Conservation (phyloP, 1,140 invertebrate genomes). For the Drosophila bipectinata region DNA sequence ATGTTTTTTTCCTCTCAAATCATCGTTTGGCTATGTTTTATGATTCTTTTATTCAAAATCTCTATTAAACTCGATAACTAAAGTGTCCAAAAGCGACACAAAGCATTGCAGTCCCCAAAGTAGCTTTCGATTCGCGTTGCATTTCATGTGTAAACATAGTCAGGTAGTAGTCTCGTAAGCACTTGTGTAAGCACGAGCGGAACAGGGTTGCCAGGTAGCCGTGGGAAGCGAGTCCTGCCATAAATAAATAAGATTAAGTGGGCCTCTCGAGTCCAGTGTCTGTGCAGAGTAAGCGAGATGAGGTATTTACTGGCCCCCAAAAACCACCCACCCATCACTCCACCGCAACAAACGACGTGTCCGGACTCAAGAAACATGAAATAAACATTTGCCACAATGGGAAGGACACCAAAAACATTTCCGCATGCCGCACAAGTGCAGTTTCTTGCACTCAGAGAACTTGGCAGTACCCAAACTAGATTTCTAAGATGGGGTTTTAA, state of each 20-base stretch:
- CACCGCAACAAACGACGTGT: conserved; percentile 67
- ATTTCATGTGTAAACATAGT: conserved; percentile 57
- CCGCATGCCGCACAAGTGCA: conserved; percentile 53
- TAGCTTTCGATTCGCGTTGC: conserved; percentile 42
- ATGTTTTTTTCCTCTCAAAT: too few species aligned
- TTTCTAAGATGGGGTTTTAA: too few species aligned
- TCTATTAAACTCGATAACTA: not conserved
- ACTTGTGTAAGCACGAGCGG: conserved; percentile 58
- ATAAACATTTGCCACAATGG: conserved; percentile 72
- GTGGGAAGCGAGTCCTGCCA: conserved; percentile 23
- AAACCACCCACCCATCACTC: not conserved
- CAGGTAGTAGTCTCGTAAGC: conserved; percentile 32
- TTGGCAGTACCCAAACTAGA: too few species aligned
- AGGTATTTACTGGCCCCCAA: not conserved
- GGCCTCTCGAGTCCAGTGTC: conserved; percentile 55
- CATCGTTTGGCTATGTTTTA: too few species aligned
- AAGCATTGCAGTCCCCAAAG: conserved; percentile 14
- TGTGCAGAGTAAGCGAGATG: conserved; percentile 56
- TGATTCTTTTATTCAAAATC: too few species aligned
- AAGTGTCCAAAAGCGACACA: too few species aligned
- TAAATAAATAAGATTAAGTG: conserved; percentile 82
- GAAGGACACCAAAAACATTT: conserved; percentile 57
- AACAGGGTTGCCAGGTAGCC: conserved; percentile 33
- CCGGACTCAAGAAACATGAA: conserved; percentile 71
- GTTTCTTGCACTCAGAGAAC: not conserved